Conservation (phyloP, 2,113 vertebrate genomes). For the Excalfactoria chinensis region DNA sequence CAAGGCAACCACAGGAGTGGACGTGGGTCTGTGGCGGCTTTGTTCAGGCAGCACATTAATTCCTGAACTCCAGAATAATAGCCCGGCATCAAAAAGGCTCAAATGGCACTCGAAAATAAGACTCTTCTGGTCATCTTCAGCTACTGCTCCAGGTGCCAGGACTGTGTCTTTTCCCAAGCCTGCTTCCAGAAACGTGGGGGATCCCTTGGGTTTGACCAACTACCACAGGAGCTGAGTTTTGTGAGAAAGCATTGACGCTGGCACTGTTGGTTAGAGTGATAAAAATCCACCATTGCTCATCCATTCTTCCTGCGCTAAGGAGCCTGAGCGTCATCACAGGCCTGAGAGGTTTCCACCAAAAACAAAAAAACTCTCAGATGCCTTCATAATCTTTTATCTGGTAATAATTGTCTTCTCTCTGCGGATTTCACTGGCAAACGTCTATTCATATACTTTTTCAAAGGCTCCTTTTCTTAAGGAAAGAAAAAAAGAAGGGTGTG, state of each 20-base stretch:
- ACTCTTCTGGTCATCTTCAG: background rate
- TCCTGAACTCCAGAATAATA: background rate
- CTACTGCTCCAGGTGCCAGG: background rate
- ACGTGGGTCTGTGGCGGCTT: background rate
- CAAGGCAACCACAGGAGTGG: background rate
- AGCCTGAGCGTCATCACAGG: background rate
- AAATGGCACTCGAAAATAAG: background rate
- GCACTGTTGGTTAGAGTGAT: background rate
- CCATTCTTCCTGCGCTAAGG: fast-evolving
- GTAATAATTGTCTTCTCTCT: background rate
- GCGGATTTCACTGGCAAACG: slow-evolving; percentile 7
- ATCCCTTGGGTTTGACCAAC: background rate
- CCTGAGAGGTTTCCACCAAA: background rate
- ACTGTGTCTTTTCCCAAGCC: background rate
- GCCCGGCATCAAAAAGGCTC: background rate
- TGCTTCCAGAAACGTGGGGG: background rate
- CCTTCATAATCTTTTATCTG: background rate
- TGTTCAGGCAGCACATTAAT: background rate
- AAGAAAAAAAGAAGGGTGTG: background rate
- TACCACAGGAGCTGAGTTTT: background rate
- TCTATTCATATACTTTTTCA: slow-evolving; percentile 29
- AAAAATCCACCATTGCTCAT: fast-evolving
- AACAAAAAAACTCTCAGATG: slow-evolving; percentile 16
- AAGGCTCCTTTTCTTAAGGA: background rate
- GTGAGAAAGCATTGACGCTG: background rate